Base-by-base conservation (phyloP, 2,797 vertebrate species). In the Aldrovandia affinis region DNA sequence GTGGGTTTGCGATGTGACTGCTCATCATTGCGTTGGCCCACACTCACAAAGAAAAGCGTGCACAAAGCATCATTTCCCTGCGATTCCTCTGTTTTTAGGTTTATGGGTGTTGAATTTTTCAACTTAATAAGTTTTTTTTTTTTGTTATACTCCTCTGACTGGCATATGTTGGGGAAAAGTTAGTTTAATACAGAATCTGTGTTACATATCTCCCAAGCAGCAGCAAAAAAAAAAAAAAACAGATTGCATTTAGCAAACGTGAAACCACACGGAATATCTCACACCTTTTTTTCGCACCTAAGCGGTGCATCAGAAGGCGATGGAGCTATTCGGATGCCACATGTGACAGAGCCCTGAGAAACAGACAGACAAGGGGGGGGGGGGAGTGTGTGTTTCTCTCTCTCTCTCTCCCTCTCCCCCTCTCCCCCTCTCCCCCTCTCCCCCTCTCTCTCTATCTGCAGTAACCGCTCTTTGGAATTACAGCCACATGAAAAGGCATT, bases 261-360 rank as follows among this genome's bases (percentile, higher is more conserved):
- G 68, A 39, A 33, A 73, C 68, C 68, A 42, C 20, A 73, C 36
- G 36, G n/a, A 73, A 22, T 39, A 39, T 42, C 36, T 73, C 68
- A 73, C 68, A 73, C 68, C 68, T 73, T 28, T 73, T 73, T 73
- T 42, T 73, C 68, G 5, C 68, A 73, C 68, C 68, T 73, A 14
- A 30, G 33, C 8, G 68, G 22, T 42, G 22, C 68, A 73, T 70
- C 33, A 42, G 68, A 73, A 73, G 68, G 68, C 68, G 68, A 39
- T 15, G 39, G 68, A 33, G 68, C 33, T 42, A 73, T 73, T 73
- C 20, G 68, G 39, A 33, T 15, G 18, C 15, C 68, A 22, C 68
- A 22, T 42, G 33, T 42, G 68, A 42, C 39, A 73, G 22, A 39
- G 5, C 68, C 63, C 63, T 33, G 63, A 33, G 63, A 73, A 42